These are phyloP conservation scores for Labrus mixtus DNA, from an alignment of 2,113 vertebrate species.

Conservation along the genomic window DNA sequence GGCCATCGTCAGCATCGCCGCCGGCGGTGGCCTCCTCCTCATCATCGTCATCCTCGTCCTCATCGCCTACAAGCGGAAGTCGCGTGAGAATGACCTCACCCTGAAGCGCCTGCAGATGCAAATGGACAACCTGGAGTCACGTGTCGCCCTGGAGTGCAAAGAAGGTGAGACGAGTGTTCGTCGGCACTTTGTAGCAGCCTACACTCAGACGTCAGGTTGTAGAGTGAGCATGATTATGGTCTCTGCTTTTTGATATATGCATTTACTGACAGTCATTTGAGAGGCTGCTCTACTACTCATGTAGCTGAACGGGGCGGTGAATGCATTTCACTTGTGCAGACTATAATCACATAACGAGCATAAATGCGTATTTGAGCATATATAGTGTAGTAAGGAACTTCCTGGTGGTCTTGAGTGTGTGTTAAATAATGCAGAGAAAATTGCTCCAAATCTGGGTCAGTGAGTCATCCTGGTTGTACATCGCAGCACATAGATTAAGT, in stretches of 20 bases:
- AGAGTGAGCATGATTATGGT: conserved; percentile 1
- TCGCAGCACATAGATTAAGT: conserved; percentile 29
- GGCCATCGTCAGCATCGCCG: conserved; percentile 95
- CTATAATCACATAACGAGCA: conserved; percentile 30
- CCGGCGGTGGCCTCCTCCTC: conserved; percentile 94
- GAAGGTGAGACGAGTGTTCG: no score
- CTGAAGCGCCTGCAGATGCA: conserved; percentile 99
- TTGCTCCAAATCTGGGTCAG: conserved; percentile 44
- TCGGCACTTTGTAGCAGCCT: neutral
- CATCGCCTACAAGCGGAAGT: conserved; percentile 98
- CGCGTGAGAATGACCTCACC: conserved; percentile 96
- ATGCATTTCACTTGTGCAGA: conserved; percentile 14
- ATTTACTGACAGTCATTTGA: conserved; percentile 15
- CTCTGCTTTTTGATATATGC: conserved; percentile 8
- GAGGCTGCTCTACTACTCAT: conserved; percentile 20
- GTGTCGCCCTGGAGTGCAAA: conserved; percentile 97
- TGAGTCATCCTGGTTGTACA: conserved; percentile 34
- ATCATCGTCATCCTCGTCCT: conserved; percentile 98
- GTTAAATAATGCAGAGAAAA: conserved; percentile 55
- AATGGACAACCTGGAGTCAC: conserved; percentile 99
- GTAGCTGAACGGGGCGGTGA: conserved; percentile 5
- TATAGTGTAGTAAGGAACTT: conserved; percentile 19
- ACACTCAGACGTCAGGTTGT: neutral
- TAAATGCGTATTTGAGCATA: conserved; percentile 22
- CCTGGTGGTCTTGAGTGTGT: neutral